Conservation (phyloP, 2,888 invertebrate species). For the Tachina grossa region DNA sequence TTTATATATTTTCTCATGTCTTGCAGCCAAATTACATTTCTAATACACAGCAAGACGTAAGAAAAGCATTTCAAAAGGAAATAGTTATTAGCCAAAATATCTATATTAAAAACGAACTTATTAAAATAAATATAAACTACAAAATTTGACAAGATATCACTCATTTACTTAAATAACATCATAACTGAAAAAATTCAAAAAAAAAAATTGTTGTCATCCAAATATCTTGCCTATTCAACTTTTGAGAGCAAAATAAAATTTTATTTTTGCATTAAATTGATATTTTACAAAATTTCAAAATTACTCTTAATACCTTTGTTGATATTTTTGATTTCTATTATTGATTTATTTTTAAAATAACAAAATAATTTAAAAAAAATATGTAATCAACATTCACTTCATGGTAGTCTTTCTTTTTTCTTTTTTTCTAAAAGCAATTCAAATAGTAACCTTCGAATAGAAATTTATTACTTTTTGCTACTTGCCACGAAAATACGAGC, state of each 20-base stretch:
- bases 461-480: slow-evolving; percentile 56
- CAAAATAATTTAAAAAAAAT: no score
- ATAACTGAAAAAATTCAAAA: no score
- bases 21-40: slow-evolving; percentile 5
- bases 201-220: no score
- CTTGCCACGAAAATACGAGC: background rate
- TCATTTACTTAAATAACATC: no score
- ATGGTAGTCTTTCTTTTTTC: background rate
- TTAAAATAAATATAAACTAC: background rate
- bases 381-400: background rate
- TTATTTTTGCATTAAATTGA: no score
- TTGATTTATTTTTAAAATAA: no score
- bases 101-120: background rate
- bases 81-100: background rate
- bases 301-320: no score
- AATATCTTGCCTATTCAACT: no score
- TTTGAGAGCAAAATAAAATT: no score
- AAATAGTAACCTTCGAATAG: slow-evolving; percentile 44
- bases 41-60: slow-evolving; percentile 3
- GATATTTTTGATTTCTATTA: no score
- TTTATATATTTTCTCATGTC: background rate
- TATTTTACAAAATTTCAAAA: no score
- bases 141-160: no score
- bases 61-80: slow-evolving; percentile 16
- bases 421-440: slow-evolving; percentile 45